Evolutionary conservation across 2,113 vertebrate species (phyloP).

Genomic region (Vulpes vulpes): DNA sequence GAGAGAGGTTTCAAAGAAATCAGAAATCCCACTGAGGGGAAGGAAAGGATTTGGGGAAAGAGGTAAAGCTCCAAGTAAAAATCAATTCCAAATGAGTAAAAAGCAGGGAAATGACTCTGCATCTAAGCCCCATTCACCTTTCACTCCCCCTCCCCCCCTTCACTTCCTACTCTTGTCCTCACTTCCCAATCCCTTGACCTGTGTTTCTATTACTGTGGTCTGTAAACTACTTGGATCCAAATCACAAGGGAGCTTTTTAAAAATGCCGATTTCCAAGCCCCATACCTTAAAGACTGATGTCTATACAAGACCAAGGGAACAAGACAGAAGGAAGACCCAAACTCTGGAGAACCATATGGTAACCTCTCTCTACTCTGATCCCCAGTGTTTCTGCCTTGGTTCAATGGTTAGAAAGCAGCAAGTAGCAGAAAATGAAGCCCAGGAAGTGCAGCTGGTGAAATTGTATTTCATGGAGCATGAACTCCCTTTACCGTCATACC

Average conservation of each 20-base stretch:
- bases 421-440: not conserved
- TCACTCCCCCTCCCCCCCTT: not conserved
- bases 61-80: not conserved
- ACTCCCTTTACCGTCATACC: not conserved
- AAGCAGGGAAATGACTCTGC: not conserved
- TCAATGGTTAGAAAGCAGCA: not conserved
- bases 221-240: too few relatives aligned
- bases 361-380: not conserved
- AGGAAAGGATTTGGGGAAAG: not conserved
- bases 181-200: not conserved
- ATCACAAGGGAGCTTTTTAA: not conserved
- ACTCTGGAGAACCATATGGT: not conserved
- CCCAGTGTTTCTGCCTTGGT: not conserved
- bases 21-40: not conserved
- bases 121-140: not conserved
- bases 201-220: not conserved
- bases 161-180: not conserved
- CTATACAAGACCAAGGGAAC: not conserved
- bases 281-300: not conserved
- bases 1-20: constrained; percentile 5
- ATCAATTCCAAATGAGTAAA: not conserved
- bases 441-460: not conserved
- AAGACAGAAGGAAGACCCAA: not conserved
- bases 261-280: not conserved
- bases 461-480: not conserved